phyloP scores from a whole-genome alignment of 2,113 vertebrate genomes.

The Oreotrochilus melanogaster region DNA sequence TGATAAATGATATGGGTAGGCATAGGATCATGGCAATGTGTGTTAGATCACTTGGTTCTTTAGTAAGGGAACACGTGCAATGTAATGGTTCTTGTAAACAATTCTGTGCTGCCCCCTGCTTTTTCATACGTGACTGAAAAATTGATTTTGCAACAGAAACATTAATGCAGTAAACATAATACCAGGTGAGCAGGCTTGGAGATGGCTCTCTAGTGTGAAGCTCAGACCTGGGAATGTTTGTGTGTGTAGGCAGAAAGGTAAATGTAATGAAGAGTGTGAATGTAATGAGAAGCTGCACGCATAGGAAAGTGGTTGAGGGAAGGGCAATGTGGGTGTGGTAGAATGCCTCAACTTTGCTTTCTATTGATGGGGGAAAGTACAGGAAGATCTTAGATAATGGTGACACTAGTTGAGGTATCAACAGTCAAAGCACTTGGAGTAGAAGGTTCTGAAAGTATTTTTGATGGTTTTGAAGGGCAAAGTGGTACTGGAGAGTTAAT shows the following conservation, averaged over 20 bases:
- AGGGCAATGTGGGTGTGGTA: background rate
- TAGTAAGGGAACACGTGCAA: background rate
- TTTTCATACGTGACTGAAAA: background rate
- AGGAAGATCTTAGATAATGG: background rate
- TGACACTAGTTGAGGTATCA: background rate
- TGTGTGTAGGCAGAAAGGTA: background rate
- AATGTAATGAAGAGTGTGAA: background rate
- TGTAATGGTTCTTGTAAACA: background rate
- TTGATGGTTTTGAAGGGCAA: background rate
- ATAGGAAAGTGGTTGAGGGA: background rate
- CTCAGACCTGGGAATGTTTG: background rate
- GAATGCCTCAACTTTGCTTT: background rate
- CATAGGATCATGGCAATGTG: background rate
- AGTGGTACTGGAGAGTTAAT: background rate
- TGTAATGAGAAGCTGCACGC: background rate
- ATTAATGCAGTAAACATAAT: background rate
- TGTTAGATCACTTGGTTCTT: background rate
- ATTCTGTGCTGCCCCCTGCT: background rate
- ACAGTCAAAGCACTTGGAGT: background rate
- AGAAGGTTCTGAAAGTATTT: background rate
- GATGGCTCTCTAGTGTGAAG: background rate
- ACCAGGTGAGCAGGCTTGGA: background rate
- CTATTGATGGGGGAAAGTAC: background rate
- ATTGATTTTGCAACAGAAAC: background rate
- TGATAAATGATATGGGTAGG: background rate